These are phyloP conservation scores for Pteromalus puparum DNA, from an alignment of 1,140 invertebrate genomes.

Conservation along the genomic window DNA sequence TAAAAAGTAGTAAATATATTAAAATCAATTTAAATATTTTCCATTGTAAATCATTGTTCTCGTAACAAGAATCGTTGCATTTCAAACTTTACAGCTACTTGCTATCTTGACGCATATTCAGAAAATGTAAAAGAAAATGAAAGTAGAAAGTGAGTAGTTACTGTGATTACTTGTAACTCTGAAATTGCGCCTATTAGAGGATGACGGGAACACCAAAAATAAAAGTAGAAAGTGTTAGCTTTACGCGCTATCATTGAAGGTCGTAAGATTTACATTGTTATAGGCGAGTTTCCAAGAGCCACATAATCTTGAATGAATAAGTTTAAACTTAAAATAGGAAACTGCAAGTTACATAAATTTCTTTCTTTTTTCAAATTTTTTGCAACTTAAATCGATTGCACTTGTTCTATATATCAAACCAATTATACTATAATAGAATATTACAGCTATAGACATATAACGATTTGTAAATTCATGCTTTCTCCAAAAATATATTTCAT, in stretches of 20 bases:
- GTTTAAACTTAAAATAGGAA: neutral
- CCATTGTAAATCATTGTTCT: neutral
- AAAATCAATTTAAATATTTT: too few species aligned
- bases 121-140: conserved; percentile 10
- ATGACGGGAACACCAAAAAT: neutral
- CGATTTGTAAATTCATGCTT: too few species aligned
- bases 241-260: neutral
- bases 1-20: too few species aligned
- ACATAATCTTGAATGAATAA: neutral
- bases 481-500: too few species aligned
- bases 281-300: neutral
- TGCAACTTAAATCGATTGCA: too few species aligned
- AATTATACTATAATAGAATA: too few species aligned
- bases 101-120: conserved; percentile 28
- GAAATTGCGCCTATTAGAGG: neutral
- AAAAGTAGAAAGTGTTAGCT: conserved; percentile 21
- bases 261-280: neutral
- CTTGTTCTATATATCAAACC: too few species aligned
- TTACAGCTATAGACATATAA: too few species aligned
- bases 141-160: conserved; percentile 11
- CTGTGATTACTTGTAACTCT: neutral
- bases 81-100: neutral
- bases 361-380: too few species aligned
- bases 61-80: neutral
- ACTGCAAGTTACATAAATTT: too few species aligned